A percentile compares a stretch with the other conserved stretches of the same genome.
Evolutionary conservation across 2,888 invertebrate species (phyloP).

Genomic region (Amiota communis): DNA sequence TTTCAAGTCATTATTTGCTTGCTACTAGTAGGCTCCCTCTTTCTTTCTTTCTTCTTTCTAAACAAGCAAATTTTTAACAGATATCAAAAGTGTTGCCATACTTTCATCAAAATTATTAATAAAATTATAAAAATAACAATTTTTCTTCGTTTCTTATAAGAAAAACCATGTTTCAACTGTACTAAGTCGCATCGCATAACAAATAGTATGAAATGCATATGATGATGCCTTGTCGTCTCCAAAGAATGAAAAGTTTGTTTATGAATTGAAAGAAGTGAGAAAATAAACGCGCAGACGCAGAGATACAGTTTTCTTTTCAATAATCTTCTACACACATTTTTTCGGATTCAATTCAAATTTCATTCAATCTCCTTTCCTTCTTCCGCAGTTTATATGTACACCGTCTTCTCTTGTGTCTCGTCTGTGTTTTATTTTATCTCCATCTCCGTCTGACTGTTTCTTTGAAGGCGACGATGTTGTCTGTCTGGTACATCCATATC

Average conservation of each 20-base stretch:
- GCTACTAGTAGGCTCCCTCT: too few species aligned
- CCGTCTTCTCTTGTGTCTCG: too few species aligned
- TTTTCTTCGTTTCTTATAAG: not conserved
- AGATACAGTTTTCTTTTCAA: constrained; percentile 7
- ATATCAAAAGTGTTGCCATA: constrained; percentile 17
- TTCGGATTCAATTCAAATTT: too few species aligned
- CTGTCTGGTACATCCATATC: not conserved
- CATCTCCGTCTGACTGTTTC: not conserved
- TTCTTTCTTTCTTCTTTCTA: constrained; percentile 44
- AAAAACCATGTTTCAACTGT: not conserved
- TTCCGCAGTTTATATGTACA: too few species aligned
- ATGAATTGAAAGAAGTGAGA: not conserved
- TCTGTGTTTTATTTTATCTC: too few species aligned
- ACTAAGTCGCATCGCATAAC: not conserved
- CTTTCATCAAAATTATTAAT: not conserved
- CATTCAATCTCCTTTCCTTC: too few species aligned
- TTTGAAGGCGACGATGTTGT: constrained; percentile 28
- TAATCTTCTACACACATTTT: not conserved
- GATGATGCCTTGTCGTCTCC: too few species aligned
- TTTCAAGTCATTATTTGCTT: constrained; percentile 31
- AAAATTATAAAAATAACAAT: not conserved
- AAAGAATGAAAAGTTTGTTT: constrained; percentile 35
- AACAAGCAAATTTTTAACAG: constrained; percentile 37
- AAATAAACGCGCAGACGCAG: constrained; percentile 20
- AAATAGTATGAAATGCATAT: too few species aligned